Evolutionary conservation across 2,797 vertebrate genomes (phyloP).

Genomic region (Manis javanica): DNA sequence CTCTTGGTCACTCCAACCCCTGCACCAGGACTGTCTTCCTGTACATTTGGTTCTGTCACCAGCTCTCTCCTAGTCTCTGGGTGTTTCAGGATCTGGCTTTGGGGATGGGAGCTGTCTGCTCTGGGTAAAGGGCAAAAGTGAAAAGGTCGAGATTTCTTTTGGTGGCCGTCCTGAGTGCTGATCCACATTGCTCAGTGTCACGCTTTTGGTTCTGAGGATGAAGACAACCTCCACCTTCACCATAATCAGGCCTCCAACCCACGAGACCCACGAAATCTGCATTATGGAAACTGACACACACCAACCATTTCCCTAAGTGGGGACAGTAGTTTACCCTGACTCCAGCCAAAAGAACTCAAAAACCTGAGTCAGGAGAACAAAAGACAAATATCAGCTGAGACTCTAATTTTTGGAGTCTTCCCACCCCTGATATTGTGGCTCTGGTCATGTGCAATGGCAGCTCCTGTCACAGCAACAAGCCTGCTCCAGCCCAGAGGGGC

Average conservation of each 20-base stretch:
- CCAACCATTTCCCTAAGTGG: not conserved
- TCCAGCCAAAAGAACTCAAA: slow-evolving; percentile 6
- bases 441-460: not conserved
- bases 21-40: not conserved
- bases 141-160: not conserved
- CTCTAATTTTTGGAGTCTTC: slow-evolving; percentile 8
- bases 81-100: not conserved
- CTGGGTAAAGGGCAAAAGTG: not conserved
- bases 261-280: not conserved
- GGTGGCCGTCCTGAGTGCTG: not conserved
- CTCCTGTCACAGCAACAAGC: not conserved
- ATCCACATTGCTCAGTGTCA: not conserved
- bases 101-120: not conserved
- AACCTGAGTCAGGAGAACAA: not conserved
- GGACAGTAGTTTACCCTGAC: not conserved
- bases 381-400: not conserved
- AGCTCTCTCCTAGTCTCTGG: not conserved
- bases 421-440: not conserved
- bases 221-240: not conserved
- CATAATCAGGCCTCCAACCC: not conserved
- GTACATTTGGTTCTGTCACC: not conserved
- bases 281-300: slow-evolving; percentile 27
- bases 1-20: not conserved
- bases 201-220: not conserved
- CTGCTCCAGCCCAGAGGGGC: not conserved